A percentile compares a stretch with the other conserved stretches of the same genome.
phyloP scores from a whole-genome alignment of 2,797 vertebrate genomes.

The Okamejei kenojei region DNA sequence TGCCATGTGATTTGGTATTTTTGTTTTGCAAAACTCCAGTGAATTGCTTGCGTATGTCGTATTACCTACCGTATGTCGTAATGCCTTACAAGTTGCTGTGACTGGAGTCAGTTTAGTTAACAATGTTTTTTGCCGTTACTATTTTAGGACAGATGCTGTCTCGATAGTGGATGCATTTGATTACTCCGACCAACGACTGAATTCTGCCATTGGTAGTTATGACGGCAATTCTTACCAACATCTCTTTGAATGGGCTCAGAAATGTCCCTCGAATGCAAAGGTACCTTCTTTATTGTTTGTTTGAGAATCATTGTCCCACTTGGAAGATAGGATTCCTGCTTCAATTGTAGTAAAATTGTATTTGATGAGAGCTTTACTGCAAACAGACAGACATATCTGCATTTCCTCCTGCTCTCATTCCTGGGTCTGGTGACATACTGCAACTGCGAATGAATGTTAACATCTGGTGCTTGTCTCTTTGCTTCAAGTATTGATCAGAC shows the following conservation, averaged over 20 bases:
- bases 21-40: no score
- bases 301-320: neutral
- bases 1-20: no score
- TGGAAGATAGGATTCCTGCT: neutral
- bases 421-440: neutral
- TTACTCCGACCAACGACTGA: constrained; percentile 56
- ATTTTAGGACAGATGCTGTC: constrained; percentile 60
- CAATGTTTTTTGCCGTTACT: constrained; percentile 32
- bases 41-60: no score
- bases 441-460: neutral
- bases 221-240: constrained; percentile 60
- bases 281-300: constrained; percentile 44
- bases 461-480: neutral
- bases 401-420: no score
- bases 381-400: neutral
- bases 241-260: constrained; percentile 63
- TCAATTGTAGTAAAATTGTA: neutral
- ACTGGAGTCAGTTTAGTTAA: neutral
- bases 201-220: constrained; percentile 60
- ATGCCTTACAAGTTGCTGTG: no score
- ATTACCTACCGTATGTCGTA: no score
- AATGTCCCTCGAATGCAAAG: constrained; percentile 58
- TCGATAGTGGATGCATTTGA: constrained; percentile 66
- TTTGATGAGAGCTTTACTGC: neutral
- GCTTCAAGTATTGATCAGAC: neutral